Base-by-base conservation (phyloP, 1,140 invertebrate species). In the Heliconius himera region DNA sequence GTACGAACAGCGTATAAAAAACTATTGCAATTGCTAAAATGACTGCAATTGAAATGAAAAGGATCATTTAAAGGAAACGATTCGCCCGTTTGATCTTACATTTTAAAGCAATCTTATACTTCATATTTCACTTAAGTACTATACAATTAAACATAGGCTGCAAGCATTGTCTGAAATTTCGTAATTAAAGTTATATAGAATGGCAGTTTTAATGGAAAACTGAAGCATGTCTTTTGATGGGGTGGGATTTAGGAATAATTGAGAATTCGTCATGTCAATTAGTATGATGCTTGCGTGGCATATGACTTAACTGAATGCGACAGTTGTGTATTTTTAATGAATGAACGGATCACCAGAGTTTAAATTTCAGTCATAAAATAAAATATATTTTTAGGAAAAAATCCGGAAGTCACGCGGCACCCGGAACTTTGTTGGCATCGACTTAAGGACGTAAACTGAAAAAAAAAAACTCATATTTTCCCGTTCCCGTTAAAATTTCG, bases 121-220 rank as follows among this genome's bases (percentile, higher is more conserved):
- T 29, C 26, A 26, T 13, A 33, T 22, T n/a, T n/a, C 5, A 56
- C n/a, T 56, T 9, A 29, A 66, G 60, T 29, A 66, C 56, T 66
- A 29, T 29, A 66, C 26, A 66, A 66, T 66, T 66, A 16, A 66
- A 26, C 60, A 66, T 26, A 16, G 29, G 60, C 22, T 22, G 11
- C 26, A 29, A 29, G 60, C 49, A 8, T 60, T n/a, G 54, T 60
- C 54, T 60, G n/a, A 20, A 22, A 13, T 66, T 66, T 22, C 9
- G 4, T 66, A 11, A 66, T 66, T 66, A 66, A 66, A 66, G 60
- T 9, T 26, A 29, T 29, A 11, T 26, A 66, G 22, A 66, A 29
- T 13, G 26, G 22, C 26, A 22, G 60, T 66, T 66, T 56, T 66
- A 66, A 66, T 66, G 60, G 60, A 66, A 66, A 66, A 66, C 22